Evolutionary conservation across 2,888 invertebrate species (phyloP).

Genomic region (Cephus rjabovi): DNA sequence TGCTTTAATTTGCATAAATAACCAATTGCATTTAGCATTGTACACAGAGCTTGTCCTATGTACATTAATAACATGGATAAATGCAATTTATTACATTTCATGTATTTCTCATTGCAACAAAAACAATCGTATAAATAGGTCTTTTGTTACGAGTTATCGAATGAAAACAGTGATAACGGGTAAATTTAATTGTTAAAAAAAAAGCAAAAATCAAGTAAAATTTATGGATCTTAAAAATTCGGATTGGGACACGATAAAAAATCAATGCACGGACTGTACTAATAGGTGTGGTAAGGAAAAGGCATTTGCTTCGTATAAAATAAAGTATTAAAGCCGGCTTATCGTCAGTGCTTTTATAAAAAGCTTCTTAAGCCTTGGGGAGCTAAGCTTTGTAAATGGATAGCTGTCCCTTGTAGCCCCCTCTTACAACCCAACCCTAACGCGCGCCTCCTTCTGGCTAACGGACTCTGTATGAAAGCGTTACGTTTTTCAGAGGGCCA

Average conservation of each 20-base stretch:
- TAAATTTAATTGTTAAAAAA: neutral
- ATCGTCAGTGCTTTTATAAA: conserved; percentile 8
- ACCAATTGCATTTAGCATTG: neutral
- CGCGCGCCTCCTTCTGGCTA: neutral
- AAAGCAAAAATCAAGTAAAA: neutral
- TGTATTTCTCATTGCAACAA: neutral
- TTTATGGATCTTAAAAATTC: neutral
- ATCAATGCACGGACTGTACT: neutral
- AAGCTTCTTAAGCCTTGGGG: conserved; percentile 5
- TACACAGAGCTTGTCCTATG: neutral
- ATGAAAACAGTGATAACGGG: neutral
- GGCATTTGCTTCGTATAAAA: conserved; percentile 1
- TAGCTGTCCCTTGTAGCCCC: conserved; percentile 3
- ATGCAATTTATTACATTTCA: neutral
- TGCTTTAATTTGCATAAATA: neutral
- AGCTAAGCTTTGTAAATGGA: conserved; percentile 9
- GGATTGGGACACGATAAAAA: neutral
- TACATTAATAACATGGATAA: neutral
- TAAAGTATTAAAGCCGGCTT: conserved; percentile 5
- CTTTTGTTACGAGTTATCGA: neutral
- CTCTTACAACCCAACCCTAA: neutral
- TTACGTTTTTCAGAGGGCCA: neutral
- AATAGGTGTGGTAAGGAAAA: neutral
- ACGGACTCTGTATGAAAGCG: neutral
- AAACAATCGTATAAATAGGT: neutral